Base-by-base conservation (phyloP, 2,113 vertebrate species). In the Burhinus oedicnemus region DNA sequence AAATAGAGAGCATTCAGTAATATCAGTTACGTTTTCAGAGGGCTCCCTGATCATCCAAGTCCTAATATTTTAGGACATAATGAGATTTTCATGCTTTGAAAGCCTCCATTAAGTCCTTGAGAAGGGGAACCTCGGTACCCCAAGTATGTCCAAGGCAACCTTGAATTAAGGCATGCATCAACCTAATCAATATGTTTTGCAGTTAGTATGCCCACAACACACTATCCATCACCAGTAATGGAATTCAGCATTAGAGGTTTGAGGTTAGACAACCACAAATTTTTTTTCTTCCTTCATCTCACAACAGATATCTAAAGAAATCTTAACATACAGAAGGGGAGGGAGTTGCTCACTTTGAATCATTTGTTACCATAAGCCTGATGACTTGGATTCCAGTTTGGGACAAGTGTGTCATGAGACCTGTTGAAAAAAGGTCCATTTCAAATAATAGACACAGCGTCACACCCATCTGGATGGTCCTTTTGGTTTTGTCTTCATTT, bases 401-500 rank as follows among this genome's bases (percentile, higher is more conserved):
- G 92, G 83, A 94, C 71, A 94, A 96, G 38, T 19, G 34, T 89
- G 86, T 95, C 94, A 97, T 93, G 49, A 81, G 81, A 96, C 90
- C 96, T 95, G 72, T 76, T 91, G 70, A 64, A 89, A 94, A 83
- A 81, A 93, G 82, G 75, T 88, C 90, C 91, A 78, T 77, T 97
- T 95, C 91, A 96, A 96, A 95, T 64, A 91, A 84, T 12, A 83
- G 93, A 83, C 57, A 78, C 11, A 23, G 60, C 15, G 93, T 87
- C 88, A 84, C 97, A 97, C 96, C 96, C 97, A 96, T 96, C 80
- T 97, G 91, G 92, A 97, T 83, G 55, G 86, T 79, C 42, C 65
- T 87, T 87, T 62, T 93, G 94, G 84, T 96, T 96, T 97, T 76
- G 92, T 93, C 96, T 96, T 87, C 95, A 95, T 91, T 96, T 89